Base-by-base conservation (phyloP, 2,113 vertebrate species). In the Oreochromis spilurus region DNA sequence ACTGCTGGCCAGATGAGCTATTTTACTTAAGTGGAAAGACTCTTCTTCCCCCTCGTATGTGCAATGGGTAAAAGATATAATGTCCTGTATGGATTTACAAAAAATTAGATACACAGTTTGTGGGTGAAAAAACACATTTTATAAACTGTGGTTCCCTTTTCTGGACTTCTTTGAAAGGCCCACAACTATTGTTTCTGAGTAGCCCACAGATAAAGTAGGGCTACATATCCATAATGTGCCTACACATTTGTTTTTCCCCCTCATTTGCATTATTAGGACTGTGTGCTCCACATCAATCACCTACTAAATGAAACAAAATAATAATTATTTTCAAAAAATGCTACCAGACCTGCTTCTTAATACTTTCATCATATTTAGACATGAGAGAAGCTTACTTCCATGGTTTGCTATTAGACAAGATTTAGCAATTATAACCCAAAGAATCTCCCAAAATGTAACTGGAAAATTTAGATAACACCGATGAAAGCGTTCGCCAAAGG, bases 271-370 rank as follows among this genome's bases (percentile, higher is more conserved):
- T 19, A 31, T 50, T 26, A 50, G 4, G 43, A 8, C 16, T 50
- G 24, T 31, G 16, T 50, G 43, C 16, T 13, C 9, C 24, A 77
- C 3, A 8, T 48, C 24, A 50, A 50, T 26, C 26, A 13, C 45
- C 24, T 77, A 52, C 10, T 50, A 77, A 77, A 77, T 50, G 13
- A 72, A 45, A 70, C 62, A 14, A 67, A 67, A 9, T 67, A 67
- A 24, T 43, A 0, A 16, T 24, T 5, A 16, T 45, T 67, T 65
- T 21, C 1, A 1, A 11, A 72, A 75, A 48, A 7, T 29, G 2
- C 14, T 48, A 19, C 43, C 1, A 2, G 11, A 31, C 10, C 72
- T 34, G 17, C 45, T 50, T 34, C 26, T 13, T 9, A n/a, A 34
- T 75, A 72, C 67, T 48, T 48, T 29, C 3, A 17, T 75, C 43